Evolutionary conservation across 2,888 invertebrate genomes (phyloP).

Genomic region (Gymnosoma rotundatum): DNA sequence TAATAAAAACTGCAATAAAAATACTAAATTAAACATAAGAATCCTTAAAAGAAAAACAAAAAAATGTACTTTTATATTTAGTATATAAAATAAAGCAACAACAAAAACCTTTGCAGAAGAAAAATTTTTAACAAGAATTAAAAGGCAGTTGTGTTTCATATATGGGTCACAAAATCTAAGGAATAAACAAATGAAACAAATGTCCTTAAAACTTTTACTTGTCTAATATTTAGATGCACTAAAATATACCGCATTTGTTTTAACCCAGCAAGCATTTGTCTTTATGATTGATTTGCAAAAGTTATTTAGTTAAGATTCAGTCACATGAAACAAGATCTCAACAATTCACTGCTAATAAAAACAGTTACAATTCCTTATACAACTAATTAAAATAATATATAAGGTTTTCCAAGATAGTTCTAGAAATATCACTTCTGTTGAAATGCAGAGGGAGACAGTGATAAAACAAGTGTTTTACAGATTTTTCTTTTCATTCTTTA

Average conservation of each 20-base stretch:
- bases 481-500: no score
- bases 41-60: conserved; percentile 35
- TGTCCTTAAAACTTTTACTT: conserved; percentile 48
- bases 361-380: no score
- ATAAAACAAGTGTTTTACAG: no score
- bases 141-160: conserved; percentile 63
- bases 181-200: conserved; percentile 30
- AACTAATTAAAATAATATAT: no score
- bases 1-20: conserved; percentile 17
- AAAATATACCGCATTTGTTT: not conserved
- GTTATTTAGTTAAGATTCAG: no score
- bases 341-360: no score
- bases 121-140: conserved; percentile 65
- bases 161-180: conserved; percentile 54
- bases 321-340: no score
- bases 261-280: conserved; percentile 26
- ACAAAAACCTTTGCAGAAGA: conserved; percentile 33
- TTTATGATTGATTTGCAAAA: no score
- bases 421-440: no score
- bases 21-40: conserved; percentile 43
- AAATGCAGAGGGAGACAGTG: no score
- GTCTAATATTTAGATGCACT: not conserved
- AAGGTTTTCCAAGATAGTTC: no score
- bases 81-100: not conserved
- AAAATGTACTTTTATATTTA: conserved; percentile 7